phyloP scores from a whole-genome alignment of 2,888 invertebrate species.

The Elmis aenea region DNA sequence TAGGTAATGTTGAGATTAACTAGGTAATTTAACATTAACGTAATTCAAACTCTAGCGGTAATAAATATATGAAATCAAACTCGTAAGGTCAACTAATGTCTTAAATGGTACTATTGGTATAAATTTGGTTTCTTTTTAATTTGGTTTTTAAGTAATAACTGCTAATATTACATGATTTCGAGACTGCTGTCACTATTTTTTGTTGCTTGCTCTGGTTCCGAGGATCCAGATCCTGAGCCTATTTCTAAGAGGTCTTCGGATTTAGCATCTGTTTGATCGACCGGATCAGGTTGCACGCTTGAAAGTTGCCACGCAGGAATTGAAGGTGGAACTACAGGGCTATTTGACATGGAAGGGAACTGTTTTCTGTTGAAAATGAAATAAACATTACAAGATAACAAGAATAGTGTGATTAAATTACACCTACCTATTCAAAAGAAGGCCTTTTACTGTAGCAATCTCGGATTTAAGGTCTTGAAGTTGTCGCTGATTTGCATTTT shows the following conservation, averaged over 20 bases:
- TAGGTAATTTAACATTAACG: no score
- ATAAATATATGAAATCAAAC: no score
- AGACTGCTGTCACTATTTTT: slow-evolving; percentile 72
- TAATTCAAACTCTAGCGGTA: no score
- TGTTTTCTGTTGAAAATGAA: slow-evolving; percentile 57
- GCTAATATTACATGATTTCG: slow-evolving; percentile 61
- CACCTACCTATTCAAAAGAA: slow-evolving; percentile 61
- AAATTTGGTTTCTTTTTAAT: no score
- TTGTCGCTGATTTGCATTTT: slow-evolving; percentile 54
- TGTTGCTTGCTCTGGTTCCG: slow-evolving; percentile 68
- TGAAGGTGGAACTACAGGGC: slow-evolving; percentile 59
- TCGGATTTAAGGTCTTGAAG: slow-evolving; percentile 64
- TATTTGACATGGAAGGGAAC: slow-evolving; percentile 64
- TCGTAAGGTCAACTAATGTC: no score
- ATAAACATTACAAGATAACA: neutral
- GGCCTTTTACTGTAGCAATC: slow-evolving; percentile 66
- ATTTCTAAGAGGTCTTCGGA: slow-evolving; percentile 49
- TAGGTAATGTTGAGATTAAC: no score
- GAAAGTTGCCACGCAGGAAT: slow-evolving; percentile 79
- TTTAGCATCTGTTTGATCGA: slow-evolving; percentile 45
- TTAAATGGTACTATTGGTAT: no score
- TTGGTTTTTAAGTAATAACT: neutral
- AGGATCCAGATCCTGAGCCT: slow-evolving; percentile 57
- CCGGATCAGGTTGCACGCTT: slow-evolving; percentile 51
- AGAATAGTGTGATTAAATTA: neutral